These are phyloP conservation scores for Cephalotes varians DNA, from an alignment of 2,888 invertebrate species.

Conservation along the genomic window DNA sequence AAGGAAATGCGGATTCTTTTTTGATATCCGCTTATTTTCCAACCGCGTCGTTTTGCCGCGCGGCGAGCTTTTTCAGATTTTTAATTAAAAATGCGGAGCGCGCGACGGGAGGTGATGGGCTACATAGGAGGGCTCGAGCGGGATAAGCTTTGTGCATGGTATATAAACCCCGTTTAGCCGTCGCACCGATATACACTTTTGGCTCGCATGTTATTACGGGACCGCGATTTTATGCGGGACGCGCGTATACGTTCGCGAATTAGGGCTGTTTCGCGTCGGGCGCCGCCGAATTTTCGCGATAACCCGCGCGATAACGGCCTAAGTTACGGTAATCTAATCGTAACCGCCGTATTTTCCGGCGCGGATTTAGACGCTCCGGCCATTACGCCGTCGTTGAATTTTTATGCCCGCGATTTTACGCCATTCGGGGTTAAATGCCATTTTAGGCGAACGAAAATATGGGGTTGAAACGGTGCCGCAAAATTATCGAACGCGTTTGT, in stretches of 20 bases:
- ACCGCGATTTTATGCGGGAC: conserved; percentile 43
- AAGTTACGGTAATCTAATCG: conserved; percentile 47
- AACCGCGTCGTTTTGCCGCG: conserved; percentile 35
- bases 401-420: conserved; percentile 32
- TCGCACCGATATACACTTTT: conserved; percentile 50
- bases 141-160: conserved; percentile 50
- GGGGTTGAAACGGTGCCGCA: background rate
- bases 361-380: conserved; percentile 23
- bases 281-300: conserved; percentile 46
- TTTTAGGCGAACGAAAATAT: conserved; percentile 33
- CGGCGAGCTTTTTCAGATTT: conserved; percentile 42
- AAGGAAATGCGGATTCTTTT: conserved; percentile 20
- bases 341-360: conserved; percentile 23
- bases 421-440: conserved; percentile 10
- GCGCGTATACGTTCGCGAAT: conserved; percentile 47
- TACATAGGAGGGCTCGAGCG: conserved; percentile 9
- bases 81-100: conserved; percentile 47
- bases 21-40: conserved; percentile 48
- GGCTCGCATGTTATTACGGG: conserved; percentile 46
- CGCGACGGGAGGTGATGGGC: background rate
- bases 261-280: conserved; percentile 33
- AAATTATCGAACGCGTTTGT: conserved; percentile 5
- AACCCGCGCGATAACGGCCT: conserved; percentile 38
- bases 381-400: conserved; percentile 39
- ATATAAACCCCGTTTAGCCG: conserved; percentile 46